Evolutionary conservation across 2,888 invertebrate species (phyloP).

Genomic region (Lepidochrysops patricia): DNA sequence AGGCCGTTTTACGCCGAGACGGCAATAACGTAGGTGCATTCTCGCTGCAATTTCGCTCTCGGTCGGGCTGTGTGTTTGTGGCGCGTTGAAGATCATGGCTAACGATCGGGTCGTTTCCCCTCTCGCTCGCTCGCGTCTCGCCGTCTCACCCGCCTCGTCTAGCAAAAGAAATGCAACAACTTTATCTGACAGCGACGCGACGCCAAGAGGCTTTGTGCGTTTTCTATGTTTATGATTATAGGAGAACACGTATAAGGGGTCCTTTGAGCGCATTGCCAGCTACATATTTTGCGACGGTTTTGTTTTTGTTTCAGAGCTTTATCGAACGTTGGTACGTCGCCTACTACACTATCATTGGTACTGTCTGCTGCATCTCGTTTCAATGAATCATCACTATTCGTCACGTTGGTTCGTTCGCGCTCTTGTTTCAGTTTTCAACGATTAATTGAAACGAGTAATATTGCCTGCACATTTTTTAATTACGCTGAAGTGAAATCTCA

Average conservation of each 20-base stretch:
- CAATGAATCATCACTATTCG: slow-evolving; percentile 5
- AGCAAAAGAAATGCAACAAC: slow-evolving; percentile 71
- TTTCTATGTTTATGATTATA: slow-evolving; percentile 73
- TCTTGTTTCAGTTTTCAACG: neutral
- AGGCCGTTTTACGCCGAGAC: slow-evolving; percentile 52
- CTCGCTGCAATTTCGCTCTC: slow-evolving; percentile 75
- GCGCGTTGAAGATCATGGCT: slow-evolving; percentile 75
- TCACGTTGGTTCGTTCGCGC: neutral
- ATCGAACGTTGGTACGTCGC: slow-evolving; percentile 28
- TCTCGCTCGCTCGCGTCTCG: slow-evolving; percentile 45
- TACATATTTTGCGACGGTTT: slow-evolving; percentile 50
- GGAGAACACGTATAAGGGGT: slow-evolving; percentile 67
- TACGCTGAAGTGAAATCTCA: neutral
- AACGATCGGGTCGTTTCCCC: slow-evolving; percentile 63
- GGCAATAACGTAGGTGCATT: slow-evolving; percentile 73
- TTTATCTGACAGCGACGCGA: slow-evolving; percentile 71
- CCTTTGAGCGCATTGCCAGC: slow-evolving; percentile 62
- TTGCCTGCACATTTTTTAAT: neutral
- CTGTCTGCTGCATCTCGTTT: slow-evolving; percentile 6
- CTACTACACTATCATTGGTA: slow-evolving; percentile 21
- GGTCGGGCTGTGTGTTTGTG: slow-evolving; percentile 74
- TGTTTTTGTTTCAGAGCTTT: slow-evolving; percentile 55
- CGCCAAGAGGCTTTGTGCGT: slow-evolving; percentile 71
- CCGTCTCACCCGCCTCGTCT: slow-evolving; percentile 38
- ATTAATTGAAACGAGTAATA: neutral